phyloP scores from a whole-genome alignment of 2,888 invertebrate genomes.

The Lacanobia oleracea region DNA sequence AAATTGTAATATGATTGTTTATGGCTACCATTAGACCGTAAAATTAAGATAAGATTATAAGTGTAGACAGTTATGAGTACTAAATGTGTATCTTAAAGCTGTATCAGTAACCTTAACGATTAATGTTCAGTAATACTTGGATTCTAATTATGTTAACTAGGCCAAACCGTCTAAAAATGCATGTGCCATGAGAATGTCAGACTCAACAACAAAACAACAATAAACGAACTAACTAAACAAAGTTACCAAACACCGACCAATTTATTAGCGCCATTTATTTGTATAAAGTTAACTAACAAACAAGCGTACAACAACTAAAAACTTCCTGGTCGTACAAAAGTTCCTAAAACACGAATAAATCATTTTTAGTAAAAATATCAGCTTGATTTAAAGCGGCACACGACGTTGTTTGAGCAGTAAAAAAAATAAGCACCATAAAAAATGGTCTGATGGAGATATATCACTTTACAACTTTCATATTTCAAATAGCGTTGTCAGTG shows the following conservation, averaged over 20 bases:
- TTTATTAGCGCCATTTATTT: conserved; percentile 48
- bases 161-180: neutral
- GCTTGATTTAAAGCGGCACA: conserved; percentile 83
- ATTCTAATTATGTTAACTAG: neutral
- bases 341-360: conserved; percentile 78
- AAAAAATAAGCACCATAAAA: conserved; percentile 85
- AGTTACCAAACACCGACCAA: conserved; percentile 28
- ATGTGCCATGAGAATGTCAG: neutral
- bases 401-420: conserved; percentile 77
- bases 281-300: conserved; percentile 52
- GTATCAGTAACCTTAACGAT: neutral
- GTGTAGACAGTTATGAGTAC: conserved; percentile 5
- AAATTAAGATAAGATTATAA: conserved; percentile 37
- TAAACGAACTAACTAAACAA: conserved; percentile 14
- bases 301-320: conserved; percentile 57
- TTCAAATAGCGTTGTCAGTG: conserved; percentile 85
- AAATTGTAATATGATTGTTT: conserved; percentile 36
- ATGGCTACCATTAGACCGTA: conserved; percentile 24
- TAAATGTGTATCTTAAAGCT: conserved; percentile 1
- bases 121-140: neutral
- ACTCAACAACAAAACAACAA: neutral
- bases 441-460: conserved; percentile 84
- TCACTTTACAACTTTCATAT: conserved; percentile 87
- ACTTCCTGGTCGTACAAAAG: conserved; percentile 66
- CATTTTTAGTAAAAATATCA: conserved; percentile 76